These are phyloP conservation scores for Mythimna vitellina DNA, from an alignment of 2,888 invertebrate species.

Conservation along the genomic window DNA sequence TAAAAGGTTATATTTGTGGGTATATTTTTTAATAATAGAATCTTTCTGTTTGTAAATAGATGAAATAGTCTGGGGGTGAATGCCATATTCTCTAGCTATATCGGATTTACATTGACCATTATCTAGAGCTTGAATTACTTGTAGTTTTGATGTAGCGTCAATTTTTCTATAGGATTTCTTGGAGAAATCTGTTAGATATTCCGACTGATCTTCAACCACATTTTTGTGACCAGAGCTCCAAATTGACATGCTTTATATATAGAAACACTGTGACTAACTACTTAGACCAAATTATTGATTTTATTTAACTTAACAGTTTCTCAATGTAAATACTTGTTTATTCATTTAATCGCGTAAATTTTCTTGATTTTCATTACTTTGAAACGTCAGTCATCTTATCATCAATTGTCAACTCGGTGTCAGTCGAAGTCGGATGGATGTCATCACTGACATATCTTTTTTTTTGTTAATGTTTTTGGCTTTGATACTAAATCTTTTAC, in stretches of 20 bases:
- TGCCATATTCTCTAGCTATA: constrained; percentile 70
- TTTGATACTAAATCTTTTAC: too few relatives aligned
- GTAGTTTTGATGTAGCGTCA: constrained; percentile 68
- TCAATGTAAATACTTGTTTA: background rate
- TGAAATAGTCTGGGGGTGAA: constrained; percentile 67
- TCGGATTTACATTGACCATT: constrained; percentile 71
- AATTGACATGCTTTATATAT: constrained; percentile 59
- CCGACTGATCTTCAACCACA: constrained; percentile 64
- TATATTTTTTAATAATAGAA: constrained; percentile 66
- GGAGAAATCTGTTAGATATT: constrained; percentile 54
- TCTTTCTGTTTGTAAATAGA: constrained; percentile 71
- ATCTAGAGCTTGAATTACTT: constrained; percentile 71
- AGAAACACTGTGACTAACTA: constrained; percentile 13
- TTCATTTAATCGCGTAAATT: constrained; percentile 2
- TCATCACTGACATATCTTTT: too few relatives aligned
- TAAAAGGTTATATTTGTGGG: constrained; percentile 64
- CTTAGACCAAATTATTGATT: background rate
- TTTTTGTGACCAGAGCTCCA: constrained; percentile 60
- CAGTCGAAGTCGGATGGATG: too few relatives aligned
- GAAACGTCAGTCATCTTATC: constrained; percentile 2
- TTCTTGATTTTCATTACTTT: background rate
- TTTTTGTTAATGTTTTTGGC: too few relatives aligned
- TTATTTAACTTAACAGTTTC: constrained; percentile 7
- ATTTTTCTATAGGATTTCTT: constrained; percentile 64
- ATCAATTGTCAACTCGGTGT: background rate